Evolutionary conservation across 2,888 invertebrate species (phyloP).

Genomic region (Epinotia brunnichana): DNA sequence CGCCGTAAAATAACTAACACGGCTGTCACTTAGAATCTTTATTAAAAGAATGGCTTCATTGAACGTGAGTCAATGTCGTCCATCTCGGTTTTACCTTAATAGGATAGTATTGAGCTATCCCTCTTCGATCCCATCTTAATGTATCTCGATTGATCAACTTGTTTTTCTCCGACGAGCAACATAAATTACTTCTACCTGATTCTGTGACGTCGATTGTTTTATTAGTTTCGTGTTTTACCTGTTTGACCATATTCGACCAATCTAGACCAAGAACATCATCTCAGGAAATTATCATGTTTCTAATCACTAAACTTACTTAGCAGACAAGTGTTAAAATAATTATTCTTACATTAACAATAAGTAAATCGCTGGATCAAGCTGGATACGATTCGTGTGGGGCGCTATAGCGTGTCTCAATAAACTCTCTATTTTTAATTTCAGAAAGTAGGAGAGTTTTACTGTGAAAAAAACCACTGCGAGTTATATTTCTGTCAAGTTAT

Average conservation of each 20-base stretch:
- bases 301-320: too few species aligned
- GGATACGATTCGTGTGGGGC: too few species aligned
- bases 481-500: too few species aligned
- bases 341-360: too few species aligned
- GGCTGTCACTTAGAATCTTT: conserved; percentile 55
- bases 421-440: too few species aligned
- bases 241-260: not conserved
- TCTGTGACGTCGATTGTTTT: not conserved
- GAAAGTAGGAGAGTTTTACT: too few species aligned
- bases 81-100: conserved; percentile 51
- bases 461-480: too few species aligned
- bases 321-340: too few species aligned
- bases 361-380: too few species aligned
- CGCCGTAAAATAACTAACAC: conserved; percentile 45
- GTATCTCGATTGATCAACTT: conserved; percentile 68
- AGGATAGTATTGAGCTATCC: conserved; percentile 50
- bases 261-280: too few species aligned
- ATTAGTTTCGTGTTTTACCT: not conserved
- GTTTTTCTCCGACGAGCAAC: conserved; percentile 46
- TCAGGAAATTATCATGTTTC: too few species aligned
- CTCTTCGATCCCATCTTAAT: conserved; percentile 54
- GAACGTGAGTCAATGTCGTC: conserved; percentile 46
- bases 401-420: too few species aligned
- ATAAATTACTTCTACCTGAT: conserved; percentile 21
- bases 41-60: conserved; percentile 54